Evolutionary conservation across 2,888 invertebrate species (phyloP), one percentile per base, ranked within the genome.

Genomic region (Drosophila cognata): DNA sequence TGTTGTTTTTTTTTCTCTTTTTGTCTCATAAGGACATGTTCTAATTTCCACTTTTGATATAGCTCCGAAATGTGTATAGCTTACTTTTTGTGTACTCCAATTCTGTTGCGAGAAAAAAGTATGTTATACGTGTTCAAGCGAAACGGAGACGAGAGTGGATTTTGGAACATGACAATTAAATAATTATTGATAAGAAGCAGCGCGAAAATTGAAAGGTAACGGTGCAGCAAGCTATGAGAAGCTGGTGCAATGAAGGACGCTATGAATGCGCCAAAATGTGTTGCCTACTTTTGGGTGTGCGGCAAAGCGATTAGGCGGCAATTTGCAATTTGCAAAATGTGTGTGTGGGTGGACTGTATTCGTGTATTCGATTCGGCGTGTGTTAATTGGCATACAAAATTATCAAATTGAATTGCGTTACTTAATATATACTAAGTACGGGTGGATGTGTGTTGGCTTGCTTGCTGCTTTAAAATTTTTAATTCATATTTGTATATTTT

Each of bases 381-480:
- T 60, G 10, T 55, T 29, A 35, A 52, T 79, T 46, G 60, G 59
- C 70, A 76, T 69, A 55, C 41, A 75, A 61, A 51, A 75, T 69
- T 4, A 43, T 64, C 29, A 61, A 52, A 33, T 82, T 74, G 51
- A 53, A 59, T 52, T 52, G 18, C 7, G 36, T 36, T 58, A 16
- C 18, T 21, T 35, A 28, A 48, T 59, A 29, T 18, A 25, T 52
- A 11, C 33, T 28, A 21, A 33, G 38, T 48, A 33, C 28, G 31
- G 60, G 76, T 71, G 73, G 59, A 71, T 68, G 71, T 79, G 57
- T 63, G 48, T 75, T 82, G 57, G 70, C 74, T 85, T 77, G 80
- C 84, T 81, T 71, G 75, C 82, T 81, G 83, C 75, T 72, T 65
- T 74, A 65, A 13, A 25, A 46, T 74, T 74, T 61, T 61, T 53